A percentile compares a stretch with the other conserved stretches of the same genome.
Conservation (phyloP, 1,140 invertebrate genomes). For the Ericerus pela region DNA sequence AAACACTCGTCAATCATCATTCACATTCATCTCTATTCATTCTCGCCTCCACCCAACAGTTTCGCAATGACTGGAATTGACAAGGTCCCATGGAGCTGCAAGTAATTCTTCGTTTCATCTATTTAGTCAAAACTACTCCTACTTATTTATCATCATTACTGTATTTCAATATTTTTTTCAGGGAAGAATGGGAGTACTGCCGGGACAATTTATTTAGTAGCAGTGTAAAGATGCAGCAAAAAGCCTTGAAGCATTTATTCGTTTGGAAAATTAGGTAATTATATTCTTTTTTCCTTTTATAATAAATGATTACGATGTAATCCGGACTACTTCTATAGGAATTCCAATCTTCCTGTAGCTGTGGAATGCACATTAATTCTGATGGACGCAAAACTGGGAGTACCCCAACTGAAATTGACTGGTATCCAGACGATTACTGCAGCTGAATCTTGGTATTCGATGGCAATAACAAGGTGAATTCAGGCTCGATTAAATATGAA, state of each 20-base stretch:
- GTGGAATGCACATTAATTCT: constrained; percentile 48
- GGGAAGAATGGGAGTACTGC: constrained; percentile 16
- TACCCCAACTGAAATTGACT: constrained; percentile 28
- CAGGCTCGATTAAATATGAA: neutral
- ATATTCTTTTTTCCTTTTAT: neutral
- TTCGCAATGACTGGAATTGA: too few relatives aligned
- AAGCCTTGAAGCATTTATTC: constrained; percentile 14
- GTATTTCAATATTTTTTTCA: constrained; percentile 9
- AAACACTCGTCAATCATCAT: too few relatives aligned
- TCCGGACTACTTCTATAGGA: constrained; percentile 27
- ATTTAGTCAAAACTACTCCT: neutral
- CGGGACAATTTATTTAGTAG: constrained; percentile 6
- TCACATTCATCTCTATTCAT: too few relatives aligned
- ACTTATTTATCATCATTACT: neutral
- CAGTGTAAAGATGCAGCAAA: constrained; percentile 3
- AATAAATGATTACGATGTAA: neutral
- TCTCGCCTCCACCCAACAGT: too few relatives aligned
- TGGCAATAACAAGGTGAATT: constrained; percentile 37
- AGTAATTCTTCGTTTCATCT: neutral
- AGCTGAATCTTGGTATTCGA: constrained; percentile 40
- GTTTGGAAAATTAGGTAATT: constrained; percentile 17
- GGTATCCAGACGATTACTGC: constrained; percentile 31
- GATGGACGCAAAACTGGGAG: constrained; percentile 38
- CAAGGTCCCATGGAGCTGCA: constrained; percentile 3
- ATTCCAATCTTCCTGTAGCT: constrained; percentile 44